phyloP scores from a whole-genome alignment of 2,113 vertebrate species.

The Tautogolabrus adspersus region DNA sequence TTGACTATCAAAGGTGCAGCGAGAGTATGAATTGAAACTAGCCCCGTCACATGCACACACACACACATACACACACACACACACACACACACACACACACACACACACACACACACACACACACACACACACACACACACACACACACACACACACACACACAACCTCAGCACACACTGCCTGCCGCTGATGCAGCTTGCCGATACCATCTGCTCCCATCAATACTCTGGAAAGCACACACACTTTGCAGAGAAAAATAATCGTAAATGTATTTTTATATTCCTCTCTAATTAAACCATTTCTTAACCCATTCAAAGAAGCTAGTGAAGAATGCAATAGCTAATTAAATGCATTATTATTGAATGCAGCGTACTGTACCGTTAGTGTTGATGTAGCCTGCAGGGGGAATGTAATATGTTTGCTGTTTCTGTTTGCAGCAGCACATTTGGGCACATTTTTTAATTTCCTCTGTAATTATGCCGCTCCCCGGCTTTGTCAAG shows the following conservation, averaged over 20 bases:
- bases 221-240: constrained; percentile 46
- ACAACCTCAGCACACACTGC: constrained; percentile 75
- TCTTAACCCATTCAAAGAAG: constrained; percentile 62
- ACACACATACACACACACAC: no score
- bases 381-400: constrained; percentile 56
- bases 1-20: constrained; percentile 98
- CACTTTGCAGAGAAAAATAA: constrained; percentile 15
- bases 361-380: constrained; percentile 58
- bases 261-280: constrained; percentile 41
- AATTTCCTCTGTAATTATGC: constrained; percentile 74
- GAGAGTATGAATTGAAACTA: constrained; percentile 96
- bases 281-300: constrained; percentile 60
- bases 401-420: constrained; percentile 68
- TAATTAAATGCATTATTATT: constrained; percentile 75
- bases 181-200: constrained; percentile 70
- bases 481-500: constrained; percentile 38
- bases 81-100: constrained; percentile 83
- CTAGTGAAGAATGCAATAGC: constrained; percentile 56
- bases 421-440: constrained; percentile 63
- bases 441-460: constrained; percentile 63
- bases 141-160: constrained; percentile 79
- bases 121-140: constrained; percentile 80
- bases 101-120: constrained; percentile 78
- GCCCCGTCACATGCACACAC: constrained; percentile 83
- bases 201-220: constrained; percentile 86